phyloP scores from a whole-genome alignment of 2,888 invertebrate genomes.

The Agrotis exclamationis region DNA sequence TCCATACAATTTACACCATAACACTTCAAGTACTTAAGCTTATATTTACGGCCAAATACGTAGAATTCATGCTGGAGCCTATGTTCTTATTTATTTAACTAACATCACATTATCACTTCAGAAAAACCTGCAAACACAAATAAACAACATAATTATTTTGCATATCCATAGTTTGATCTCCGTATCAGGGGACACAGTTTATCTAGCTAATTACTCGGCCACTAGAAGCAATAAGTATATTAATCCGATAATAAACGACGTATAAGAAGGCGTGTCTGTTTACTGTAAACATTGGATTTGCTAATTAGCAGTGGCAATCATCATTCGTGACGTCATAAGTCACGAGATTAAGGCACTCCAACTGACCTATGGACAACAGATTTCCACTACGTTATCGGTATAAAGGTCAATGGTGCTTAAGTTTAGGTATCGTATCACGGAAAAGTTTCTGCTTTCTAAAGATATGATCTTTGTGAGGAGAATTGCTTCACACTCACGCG shows the following conservation, averaged over 20 bases:
- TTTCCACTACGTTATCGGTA: constrained; percentile 18
- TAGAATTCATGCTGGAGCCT: too few relatives aligned
- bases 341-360: constrained; percentile 5
- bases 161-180: too few relatives aligned
- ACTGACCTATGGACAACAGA: constrained; percentile 1
- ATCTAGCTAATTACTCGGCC: background rate
- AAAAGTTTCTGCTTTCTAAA: constrained; percentile 17
- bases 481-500: too few relatives aligned
- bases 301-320: constrained; percentile 5
- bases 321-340: constrained; percentile 13
- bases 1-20: too few relatives aligned
- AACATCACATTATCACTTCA: background rate
- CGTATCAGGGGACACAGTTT: background rate
- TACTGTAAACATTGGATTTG: constrained; percentile 24
- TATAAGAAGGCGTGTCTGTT: constrained; percentile 33
- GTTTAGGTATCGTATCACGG: constrained; percentile 7
- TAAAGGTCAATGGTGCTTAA: constrained; percentile 8
- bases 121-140: background rate
- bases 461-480: background rate
- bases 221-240: background rate
- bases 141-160: background rate
- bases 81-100: background rate
- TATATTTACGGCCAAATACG: too few relatives aligned
- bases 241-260: background rate
- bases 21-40: too few relatives aligned